phyloP scores from a whole-genome alignment of 2,113 vertebrate species.

The Python bivittatus region DNA sequence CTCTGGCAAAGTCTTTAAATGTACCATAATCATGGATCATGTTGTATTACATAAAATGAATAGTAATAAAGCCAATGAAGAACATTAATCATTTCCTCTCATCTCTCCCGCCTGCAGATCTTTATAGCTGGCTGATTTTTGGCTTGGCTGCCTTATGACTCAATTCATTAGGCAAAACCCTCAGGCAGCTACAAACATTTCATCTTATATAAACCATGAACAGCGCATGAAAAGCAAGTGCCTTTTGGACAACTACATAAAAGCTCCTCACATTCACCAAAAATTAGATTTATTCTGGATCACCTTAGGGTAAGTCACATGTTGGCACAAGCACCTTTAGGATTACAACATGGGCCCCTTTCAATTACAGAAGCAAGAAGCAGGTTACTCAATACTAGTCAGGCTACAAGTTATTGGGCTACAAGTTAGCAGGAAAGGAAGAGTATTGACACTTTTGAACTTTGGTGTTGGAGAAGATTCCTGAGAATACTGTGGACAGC shows the following conservation, averaged over 20 bases:
- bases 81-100: background rate
- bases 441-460: background rate
- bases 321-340: background rate
- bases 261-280: background rate
- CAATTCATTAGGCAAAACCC: background rate
- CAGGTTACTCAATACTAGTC: background rate
- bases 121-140: background rate
- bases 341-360: background rate
- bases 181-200: background rate
- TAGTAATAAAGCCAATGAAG: background rate
- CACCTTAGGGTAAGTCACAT: background rate
- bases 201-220: background rate
- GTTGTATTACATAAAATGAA: background rate
- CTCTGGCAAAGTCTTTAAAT: slow-evolving; percentile 5
- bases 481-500: background rate
- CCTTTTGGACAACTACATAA: background rate
- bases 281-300: background rate
- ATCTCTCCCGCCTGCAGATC: background rate
- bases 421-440: background rate
- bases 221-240: background rate
- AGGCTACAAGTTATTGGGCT: background rate
- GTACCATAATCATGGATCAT: background rate
- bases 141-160: background rate
- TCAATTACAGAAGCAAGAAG: background rate
- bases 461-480: background rate